Conservation (phyloP, 2,888 invertebrate species). For the Julus scandinavius region DNA sequence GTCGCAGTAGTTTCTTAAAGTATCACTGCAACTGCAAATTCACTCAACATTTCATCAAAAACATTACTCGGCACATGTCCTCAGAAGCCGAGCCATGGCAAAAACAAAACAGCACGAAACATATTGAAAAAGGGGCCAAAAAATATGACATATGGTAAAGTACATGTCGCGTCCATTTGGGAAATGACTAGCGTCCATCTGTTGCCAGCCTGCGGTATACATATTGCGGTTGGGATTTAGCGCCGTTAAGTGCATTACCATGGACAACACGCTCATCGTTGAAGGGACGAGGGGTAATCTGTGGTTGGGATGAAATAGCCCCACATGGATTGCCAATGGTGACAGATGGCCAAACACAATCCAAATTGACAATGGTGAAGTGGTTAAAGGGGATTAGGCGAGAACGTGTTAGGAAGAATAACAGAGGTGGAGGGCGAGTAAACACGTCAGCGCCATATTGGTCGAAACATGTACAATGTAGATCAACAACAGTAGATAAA, state of each 20-base stretch:
- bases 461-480: too few species aligned
- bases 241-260: conserved; percentile 33
- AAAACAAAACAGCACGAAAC: background rate
- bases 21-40: too few species aligned
- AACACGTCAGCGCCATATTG: background rate
- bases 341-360: conserved; percentile 9
- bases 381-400: background rate
- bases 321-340: background rate
- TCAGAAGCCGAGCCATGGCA: too few species aligned
- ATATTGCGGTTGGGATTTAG: conserved; percentile 25
- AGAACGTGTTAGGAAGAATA: background rate
- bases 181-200: background rate
- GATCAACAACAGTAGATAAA: too few species aligned
- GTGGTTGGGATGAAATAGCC: background rate
- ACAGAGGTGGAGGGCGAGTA: conserved; percentile 8
- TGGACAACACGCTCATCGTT: conserved; percentile 8
- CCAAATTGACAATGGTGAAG: background rate
- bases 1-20: too few species aligned
- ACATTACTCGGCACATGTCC: too few species aligned
- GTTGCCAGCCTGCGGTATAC: background rate
- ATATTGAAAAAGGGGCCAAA: background rate
- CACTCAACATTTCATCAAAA: too few species aligned
- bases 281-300: background rate
- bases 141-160: background rate
- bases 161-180: background rate